A percentile compares a stretch with the other conserved stretches of the same genome.
phyloP scores from a whole-genome alignment of 2,113 vertebrate species.

The Platanista minor region DNA sequence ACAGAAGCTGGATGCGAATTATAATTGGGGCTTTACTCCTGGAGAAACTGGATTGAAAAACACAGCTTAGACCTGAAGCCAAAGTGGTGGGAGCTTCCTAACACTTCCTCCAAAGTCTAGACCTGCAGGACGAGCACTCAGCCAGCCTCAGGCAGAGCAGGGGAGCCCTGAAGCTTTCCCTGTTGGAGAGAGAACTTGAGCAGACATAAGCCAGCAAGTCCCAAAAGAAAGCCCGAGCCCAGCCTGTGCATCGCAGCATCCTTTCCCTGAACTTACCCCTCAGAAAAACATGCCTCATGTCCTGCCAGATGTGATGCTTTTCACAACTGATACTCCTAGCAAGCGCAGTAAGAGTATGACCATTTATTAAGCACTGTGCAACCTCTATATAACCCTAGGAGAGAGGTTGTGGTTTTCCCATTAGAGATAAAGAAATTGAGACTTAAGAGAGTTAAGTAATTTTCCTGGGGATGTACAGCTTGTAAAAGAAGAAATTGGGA shows the following conservation, averaged over 20 bases:
- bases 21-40: neutral
- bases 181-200: neutral
- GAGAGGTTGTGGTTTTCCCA: neutral
- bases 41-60: neutral
- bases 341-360: neutral
- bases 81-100: neutral
- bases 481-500: neutral
- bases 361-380: neutral
- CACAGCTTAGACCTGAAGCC: neutral
- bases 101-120: neutral
- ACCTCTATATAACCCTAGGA: neutral
- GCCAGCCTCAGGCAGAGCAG: neutral
- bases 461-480: neutral
- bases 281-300: neutral
- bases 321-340: neutral
- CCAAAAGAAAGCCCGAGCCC: neutral
- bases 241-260: neutral
- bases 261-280: neutral
- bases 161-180: neutral
- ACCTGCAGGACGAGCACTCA: neutral
- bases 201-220: neutral
- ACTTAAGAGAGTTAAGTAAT: neutral
- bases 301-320: neutral
- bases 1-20: neutral
- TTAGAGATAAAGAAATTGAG: neutral